phyloP scores from a whole-genome alignment of 2,888 invertebrate species.

The Rhaphigaster nebulosa region DNA sequence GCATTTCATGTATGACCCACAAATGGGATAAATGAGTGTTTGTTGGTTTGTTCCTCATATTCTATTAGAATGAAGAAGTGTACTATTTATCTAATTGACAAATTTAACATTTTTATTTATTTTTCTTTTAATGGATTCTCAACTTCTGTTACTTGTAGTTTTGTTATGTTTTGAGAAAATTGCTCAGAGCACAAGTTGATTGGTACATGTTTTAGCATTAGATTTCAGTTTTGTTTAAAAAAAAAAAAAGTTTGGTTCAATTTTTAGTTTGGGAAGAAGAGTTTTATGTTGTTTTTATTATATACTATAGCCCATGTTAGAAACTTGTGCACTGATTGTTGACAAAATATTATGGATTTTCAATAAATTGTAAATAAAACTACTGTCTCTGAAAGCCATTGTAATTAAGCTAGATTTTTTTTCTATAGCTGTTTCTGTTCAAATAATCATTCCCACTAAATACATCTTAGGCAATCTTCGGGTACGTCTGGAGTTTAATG shows the following conservation, averaged over 20 bases:
- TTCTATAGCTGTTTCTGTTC: not conserved
- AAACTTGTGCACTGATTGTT: slow-evolving; percentile 37
- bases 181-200: slow-evolving; percentile 37
- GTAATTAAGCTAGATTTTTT: not conserved
- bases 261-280: not conserved
- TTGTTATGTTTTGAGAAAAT: slow-evolving; percentile 25
- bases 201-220: not conserved
- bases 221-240: not conserved
- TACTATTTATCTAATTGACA: slow-evolving; percentile 53
- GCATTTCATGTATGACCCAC: slow-evolving; percentile 49
- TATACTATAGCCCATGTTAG: not conserved
- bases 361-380: not conserved
- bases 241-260: not conserved
- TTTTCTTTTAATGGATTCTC: slow-evolving; percentile 49
- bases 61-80: slow-evolving; percentile 48
- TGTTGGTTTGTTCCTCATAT: slow-evolving; percentile 58
- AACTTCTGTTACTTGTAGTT: slow-evolving; percentile 11
- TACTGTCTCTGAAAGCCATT: slow-evolving; percentile 18
- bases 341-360: not conserved
- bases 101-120: slow-evolving; percentile 50
- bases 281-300: slow-evolving; percentile 28
- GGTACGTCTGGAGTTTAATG: not conserved
- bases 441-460: not conserved
- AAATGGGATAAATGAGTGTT: slow-evolving; percentile 54
- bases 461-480: not conserved